Conservation (phyloP, 1,140 invertebrate genomes). For the Asbolus verrucosus region DNA sequence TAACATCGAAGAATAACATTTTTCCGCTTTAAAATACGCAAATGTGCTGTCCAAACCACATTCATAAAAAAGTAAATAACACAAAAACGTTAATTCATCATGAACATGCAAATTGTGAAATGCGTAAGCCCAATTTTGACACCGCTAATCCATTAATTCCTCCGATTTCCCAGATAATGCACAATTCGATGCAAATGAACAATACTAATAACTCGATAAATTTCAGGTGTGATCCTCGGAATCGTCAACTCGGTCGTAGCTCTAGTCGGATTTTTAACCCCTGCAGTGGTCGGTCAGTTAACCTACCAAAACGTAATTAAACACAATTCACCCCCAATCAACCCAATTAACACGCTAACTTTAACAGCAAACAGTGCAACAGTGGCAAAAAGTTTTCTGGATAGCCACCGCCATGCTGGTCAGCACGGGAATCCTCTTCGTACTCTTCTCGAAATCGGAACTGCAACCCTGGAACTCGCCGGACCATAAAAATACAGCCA, state of each 20-base stretch:
- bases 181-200: no score
- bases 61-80: no score
- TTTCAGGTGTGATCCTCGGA: slow-evolving; percentile 60
- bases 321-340: not conserved
- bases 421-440: slow-evolving; percentile 68
- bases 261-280: slow-evolving; percentile 60
- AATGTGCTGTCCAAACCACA: no score
- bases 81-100: no score
- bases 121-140: no score
- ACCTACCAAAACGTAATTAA: slow-evolving; percentile 59
- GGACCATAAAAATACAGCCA: slow-evolving; percentile 17
- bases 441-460: slow-evolving; percentile 71
- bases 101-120: no score
- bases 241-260: slow-evolving; percentile 56
- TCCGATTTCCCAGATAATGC: no score
- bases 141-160: no score
- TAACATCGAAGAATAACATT: no score
- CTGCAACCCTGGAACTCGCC: slow-evolving; percentile 74
- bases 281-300: slow-evolving; percentile 56
- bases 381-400: slow-evolving; percentile 76
- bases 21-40: no score
- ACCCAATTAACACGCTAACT: slow-evolving; percentile 3
- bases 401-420: slow-evolving; percentile 70
- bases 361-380: slow-evolving; percentile 73
- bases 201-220: no score